Conservation (phyloP, 2,888 invertebrate species). For the Neuroscelio doddi region DNA sequence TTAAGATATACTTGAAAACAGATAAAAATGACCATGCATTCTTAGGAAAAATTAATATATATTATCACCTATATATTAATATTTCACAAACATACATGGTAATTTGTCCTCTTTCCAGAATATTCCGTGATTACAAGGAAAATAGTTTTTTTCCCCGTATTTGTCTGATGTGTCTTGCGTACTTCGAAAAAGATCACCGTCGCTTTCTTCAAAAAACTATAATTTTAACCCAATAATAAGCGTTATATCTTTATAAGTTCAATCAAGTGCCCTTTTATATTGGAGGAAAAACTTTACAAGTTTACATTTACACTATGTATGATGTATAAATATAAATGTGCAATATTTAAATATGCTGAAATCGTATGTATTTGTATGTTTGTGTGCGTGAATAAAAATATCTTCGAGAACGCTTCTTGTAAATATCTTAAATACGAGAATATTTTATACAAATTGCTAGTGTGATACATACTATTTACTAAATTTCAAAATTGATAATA, state of each 20-base stretch:
- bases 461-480: slow-evolving; percentile 55
- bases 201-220: slow-evolving; percentile 21
- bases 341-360: slow-evolving; percentile 26
- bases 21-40: no score
- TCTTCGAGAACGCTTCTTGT: slow-evolving; percentile 48
- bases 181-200: slow-evolving; percentile 19
- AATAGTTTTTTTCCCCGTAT: no score
- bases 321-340: slow-evolving; percentile 50
- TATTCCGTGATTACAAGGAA: no score
- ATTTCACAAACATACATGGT: no score
- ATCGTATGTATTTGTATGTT: slow-evolving; percentile 19
- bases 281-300: slow-evolving; percentile 55
- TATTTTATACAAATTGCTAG: slow-evolving; percentile 70
- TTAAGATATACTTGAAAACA: no score
- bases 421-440: slow-evolving; percentile 63
- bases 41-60: no score
- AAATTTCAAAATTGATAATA: slow-evolving; percentile 52
- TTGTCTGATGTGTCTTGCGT: slow-evolving; percentile 13
- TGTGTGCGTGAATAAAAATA: slow-evolving; percentile 9
- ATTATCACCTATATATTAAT: no score
- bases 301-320: slow-evolving; percentile 52
- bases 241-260: slow-evolving; percentile 55
- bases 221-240: slow-evolving; percentile 42
- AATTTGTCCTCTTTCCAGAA: no score
- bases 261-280: slow-evolving; percentile 68